Evolutionary conservation across 2,797 vertebrate species (phyloP).

Genomic region (Rhabdophis nuchalis): DNA sequence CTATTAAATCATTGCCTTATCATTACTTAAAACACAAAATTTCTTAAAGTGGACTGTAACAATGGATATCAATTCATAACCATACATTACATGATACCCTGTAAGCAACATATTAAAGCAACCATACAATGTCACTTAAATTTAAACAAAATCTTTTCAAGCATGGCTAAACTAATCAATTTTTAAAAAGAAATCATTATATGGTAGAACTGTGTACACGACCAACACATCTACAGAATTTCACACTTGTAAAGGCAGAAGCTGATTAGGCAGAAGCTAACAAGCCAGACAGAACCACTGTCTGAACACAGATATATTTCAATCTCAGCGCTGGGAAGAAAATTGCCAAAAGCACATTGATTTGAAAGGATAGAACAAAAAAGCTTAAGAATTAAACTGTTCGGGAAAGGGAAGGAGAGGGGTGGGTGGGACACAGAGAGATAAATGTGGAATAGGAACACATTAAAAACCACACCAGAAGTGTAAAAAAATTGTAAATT

Average conservation of each 20-base stretch:
- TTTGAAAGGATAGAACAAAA: not conserved
- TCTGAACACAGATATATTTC: not conserved
- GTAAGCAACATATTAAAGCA: not conserved
- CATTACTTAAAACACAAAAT: not conserved
- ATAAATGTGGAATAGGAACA: not conserved
- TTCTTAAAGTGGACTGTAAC: not conserved
- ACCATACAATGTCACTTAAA: not conserved
- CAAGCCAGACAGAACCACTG: not conserved
- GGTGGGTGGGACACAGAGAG: no score
- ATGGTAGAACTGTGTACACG: not conserved
- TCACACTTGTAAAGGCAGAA: not conserved
- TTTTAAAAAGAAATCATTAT: not conserved
- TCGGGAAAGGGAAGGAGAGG: not conserved
- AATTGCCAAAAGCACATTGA: not conserved
- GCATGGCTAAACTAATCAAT: not conserved
- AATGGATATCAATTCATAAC: not conserved
- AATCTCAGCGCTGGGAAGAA: not conserved
- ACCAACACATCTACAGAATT: not conserved
- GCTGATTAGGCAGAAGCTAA: not conserved
- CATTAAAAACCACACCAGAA: not conserved
- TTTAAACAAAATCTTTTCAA: not conserved
- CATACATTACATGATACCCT: not conserved
- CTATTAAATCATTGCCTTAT: not conserved
- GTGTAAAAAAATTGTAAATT: not conserved
- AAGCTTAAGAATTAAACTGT: not conserved